Evolutionary conservation across 2,797 vertebrate genomes (phyloP).

Genomic region (Botia kubotai): DNA sequence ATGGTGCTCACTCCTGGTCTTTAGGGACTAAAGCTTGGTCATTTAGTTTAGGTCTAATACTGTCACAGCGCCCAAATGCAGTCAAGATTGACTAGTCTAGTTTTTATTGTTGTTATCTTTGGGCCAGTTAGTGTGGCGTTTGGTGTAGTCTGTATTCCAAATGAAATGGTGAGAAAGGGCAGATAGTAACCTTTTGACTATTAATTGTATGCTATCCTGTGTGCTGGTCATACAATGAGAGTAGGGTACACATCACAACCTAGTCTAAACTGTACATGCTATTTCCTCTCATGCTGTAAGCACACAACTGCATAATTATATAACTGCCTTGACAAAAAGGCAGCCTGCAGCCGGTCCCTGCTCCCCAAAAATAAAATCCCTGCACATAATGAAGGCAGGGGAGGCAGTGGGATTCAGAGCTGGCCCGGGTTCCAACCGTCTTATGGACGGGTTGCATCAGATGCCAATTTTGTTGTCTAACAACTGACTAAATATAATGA

Average conservation of each 20-base stretch:
- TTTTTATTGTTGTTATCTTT: background rate
- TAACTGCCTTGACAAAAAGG: constrained; percentile 75
- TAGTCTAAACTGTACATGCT: constrained; percentile 63
- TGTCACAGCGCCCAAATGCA: background rate
- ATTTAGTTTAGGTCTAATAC: constrained; percentile 65
- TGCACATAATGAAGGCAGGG: constrained; percentile 74
- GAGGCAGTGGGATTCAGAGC: constrained; percentile 66
- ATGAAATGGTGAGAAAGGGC: background rate
- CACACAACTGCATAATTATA: constrained; percentile 70
- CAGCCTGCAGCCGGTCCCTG: constrained; percentile 59
- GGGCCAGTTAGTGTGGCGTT: background rate
- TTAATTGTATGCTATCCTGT: background rate
- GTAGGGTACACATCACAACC: constrained; percentile 41
- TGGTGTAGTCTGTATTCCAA: background rate
- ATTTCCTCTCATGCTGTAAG: constrained; percentile 70
- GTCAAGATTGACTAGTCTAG: background rate
- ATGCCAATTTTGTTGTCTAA: background rate
- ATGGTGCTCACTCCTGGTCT: constrained; percentile 58
- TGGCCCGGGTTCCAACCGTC: constrained; percentile 74
- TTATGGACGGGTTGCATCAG: constrained; percentile 26
- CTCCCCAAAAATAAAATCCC: constrained; percentile 67
- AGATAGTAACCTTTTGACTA: background rate
- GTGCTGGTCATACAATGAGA: background rate
- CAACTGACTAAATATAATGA: no score
- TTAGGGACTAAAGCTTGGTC: constrained; percentile 48